Percentiles rank a stretch among this genome's conserved stretches.
Conservation (phyloP, 1,140 invertebrate species). For the Brachionus paranguensis region DNA sequence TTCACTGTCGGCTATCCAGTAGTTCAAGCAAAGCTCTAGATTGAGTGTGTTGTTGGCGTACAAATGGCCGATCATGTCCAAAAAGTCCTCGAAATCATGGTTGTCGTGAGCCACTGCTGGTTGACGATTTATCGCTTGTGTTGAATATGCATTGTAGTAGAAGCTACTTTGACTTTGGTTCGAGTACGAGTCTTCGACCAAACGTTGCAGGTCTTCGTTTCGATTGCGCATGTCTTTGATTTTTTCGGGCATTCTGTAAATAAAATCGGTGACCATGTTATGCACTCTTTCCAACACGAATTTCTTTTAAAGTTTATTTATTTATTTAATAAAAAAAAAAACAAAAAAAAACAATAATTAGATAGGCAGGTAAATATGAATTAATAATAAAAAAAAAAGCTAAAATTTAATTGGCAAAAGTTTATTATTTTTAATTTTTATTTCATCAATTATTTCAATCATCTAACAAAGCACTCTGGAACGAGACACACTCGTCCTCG, state of each 20-base stretch:
- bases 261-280: constrained; percentile 80
- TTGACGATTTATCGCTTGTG: neutral
- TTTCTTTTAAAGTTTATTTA: constrained; percentile 53
- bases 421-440: neutral
- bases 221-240: constrained; percentile 46
- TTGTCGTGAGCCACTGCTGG: constrained; percentile 61
- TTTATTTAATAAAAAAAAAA: neutral
- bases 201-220: constrained; percentile 10
- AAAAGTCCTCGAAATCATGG: constrained; percentile 73
- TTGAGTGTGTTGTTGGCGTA: constrained; percentile 70
- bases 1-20: constrained; percentile 50
- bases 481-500: neutral
- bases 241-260: constrained; percentile 83
- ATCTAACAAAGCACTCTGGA: constrained; percentile 31
- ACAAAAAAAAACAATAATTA: neutral
- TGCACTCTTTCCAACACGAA: constrained; percentile 79
- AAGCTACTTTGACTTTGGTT: neutral
- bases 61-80: constrained; percentile 69
- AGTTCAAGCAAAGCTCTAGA: constrained; percentile 68
- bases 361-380: too few species aligned
- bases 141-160: neutral
- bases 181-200: constrained; percentile 22
- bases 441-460: neutral
- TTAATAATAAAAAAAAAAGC: too few species aligned
- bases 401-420: neutral